Conservation (phyloP, 2,113 vertebrate genomes). For the Daboia siamensis region DNA sequence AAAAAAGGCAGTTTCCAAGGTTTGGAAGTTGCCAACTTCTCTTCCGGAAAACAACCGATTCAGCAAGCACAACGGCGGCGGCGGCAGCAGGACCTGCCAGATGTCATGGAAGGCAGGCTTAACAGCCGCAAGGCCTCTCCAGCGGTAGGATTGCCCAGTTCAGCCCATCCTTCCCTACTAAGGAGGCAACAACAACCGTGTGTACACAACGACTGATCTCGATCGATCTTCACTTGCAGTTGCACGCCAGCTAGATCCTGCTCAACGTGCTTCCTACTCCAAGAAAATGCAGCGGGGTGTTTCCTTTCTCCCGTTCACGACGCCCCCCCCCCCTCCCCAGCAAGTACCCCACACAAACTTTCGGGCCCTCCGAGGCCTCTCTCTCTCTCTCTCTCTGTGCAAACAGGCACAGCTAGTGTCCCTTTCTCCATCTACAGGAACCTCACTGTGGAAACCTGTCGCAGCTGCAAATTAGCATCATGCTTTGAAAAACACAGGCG, state of each 20-base stretch:
- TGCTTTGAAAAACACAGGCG: background rate
- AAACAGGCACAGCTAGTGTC: background rate
- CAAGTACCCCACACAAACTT: background rate
- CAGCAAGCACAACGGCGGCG: background rate
- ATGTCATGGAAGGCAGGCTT: background rate
- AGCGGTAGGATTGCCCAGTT: background rate
- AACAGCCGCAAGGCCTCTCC: rapidly evolving
- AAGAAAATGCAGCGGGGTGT: background rate
- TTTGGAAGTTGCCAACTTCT: background rate
- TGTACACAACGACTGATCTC: conserved; percentile 26
- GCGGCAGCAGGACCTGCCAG: background rate
- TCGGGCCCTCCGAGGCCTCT: background rate
- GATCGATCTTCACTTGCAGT: conserved; percentile 45
- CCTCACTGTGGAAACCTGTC: background rate
- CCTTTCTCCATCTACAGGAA: background rate
- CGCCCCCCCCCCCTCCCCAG: background rate
- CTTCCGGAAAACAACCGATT: background rate
- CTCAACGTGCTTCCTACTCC: background rate
- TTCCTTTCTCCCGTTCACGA: background rate
- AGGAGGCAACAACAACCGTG: background rate
- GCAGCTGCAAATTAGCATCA: conserved; percentile 1
- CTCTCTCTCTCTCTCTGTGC: background rate
- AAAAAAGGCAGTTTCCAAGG: background rate
- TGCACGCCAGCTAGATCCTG: conserved; percentile 53
- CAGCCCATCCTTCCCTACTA: background rate